phyloP scores from a whole-genome alignment of 2,888 invertebrate species.

The Dermolepida albohirtum region DNA sequence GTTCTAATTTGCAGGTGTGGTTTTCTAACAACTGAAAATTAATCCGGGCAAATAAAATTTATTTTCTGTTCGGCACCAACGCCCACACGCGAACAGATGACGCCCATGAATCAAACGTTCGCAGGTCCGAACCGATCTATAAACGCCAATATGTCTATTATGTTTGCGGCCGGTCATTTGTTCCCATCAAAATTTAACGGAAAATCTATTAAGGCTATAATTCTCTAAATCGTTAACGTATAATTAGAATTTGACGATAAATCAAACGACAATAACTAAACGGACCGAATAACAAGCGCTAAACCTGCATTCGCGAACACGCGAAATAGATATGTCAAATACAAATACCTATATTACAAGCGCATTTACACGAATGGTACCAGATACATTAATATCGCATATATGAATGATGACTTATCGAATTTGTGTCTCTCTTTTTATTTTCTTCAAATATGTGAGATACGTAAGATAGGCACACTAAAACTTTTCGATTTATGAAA shows the following conservation, averaged over 20 bases:
- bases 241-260: slow-evolving; percentile 33
- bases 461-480: too few relatives aligned
- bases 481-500: too few relatives aligned
- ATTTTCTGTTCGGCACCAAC: slow-evolving; percentile 4
- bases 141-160: slow-evolving; percentile 36
- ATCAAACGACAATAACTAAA: slow-evolving; percentile 36
- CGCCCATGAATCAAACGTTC: slow-evolving; percentile 28
- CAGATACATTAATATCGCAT: too few relatives aligned
- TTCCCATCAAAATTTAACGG: slow-evolving; percentile 33
- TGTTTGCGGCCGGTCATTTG: slow-evolving; percentile 21
- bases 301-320: not conserved
- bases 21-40: not conserved
- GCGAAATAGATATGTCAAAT: slow-evolving; percentile 7
- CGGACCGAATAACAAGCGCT: not conserved
- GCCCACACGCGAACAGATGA: slow-evolving; percentile 20
- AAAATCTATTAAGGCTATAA: slow-evolving; percentile 38
- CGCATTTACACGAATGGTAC: too few relatives aligned
- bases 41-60: slow-evolving; percentile 19
- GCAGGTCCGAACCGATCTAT: slow-evolving; percentile 18
- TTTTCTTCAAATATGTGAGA: too few relatives aligned
- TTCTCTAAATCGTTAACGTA: slow-evolving; percentile 36
- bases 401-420: too few relatives aligned
- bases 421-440: too few relatives aligned
- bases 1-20: too few relatives aligned
- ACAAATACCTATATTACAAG: slow-evolving; percentile 8